Evolutionary conservation across 2,113 vertebrate genomes (phyloP), one percentile per base, ranked within the genome.

Genomic region (Scomber scombrus): DNA sequence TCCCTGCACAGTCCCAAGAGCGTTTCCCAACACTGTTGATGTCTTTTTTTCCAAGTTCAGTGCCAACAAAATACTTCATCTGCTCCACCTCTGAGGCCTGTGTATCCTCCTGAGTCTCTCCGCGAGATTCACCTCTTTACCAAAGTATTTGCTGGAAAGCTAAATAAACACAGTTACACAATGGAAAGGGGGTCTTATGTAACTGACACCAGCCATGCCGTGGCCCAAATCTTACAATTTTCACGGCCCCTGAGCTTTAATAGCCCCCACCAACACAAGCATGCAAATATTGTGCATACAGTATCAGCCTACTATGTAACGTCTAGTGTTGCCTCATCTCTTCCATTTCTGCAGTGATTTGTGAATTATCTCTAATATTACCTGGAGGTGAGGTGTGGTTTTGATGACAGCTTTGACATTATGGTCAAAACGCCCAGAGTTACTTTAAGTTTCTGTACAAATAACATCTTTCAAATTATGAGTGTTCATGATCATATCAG

Each of bases 41-140:
- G 83, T 92, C 71, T 88, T 89, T 92, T 71, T 93, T 94, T 94
- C 93, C 92, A 74, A 84, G 49, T 47, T 26, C 81, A 15, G 78
- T 91, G 92, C 92, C 92, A 93, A 89, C 83, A 82, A 78, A 89
- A 91, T 86, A 89, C 92, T 89, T 90, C 89, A 90, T 92, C 70
- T 72, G 64, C 85, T 88, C 86, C 85, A 91, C 92, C 91, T 93
- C 81, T 29, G 76, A 90, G 89, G 89, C 88, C 86, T 76, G 82
- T 60, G 81, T 86, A 79, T 89, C 82, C 88, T 81, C 86, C 68
- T 3, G 80, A 89, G 82, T 85, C 78, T 57, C 70, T 71, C 79
- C 71, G 56, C 13, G 14, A 70, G 73, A 78, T 86, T 91, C 91
- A 90, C 90, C 86, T 89, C 88, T 89, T 90, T 75, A 90, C 74